These are phyloP conservation scores for Enhydra lutris DNA, from an alignment of 2,113 vertebrate species.

Conservation along the genomic window DNA sequence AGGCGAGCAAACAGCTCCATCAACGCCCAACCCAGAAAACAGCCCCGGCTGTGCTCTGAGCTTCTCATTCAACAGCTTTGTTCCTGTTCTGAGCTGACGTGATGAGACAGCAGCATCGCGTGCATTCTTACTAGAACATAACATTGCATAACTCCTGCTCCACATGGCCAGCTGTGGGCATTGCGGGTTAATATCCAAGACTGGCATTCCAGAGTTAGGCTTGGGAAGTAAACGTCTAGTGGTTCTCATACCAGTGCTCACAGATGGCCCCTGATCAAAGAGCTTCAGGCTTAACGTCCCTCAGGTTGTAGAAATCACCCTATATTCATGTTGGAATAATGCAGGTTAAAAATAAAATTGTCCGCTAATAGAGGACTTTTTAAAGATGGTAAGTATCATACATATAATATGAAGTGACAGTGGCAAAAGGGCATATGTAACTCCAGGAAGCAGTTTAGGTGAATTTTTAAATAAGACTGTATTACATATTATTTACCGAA, in stretches of 20 bases:
- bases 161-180: neutral
- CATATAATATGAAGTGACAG: neutral
- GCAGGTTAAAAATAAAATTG: neutral
- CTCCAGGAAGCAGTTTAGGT: neutral
- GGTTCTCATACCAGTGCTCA: neutral
- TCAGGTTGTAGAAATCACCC: neutral
- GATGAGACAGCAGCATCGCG: slow-evolving; percentile 41
- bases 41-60: neutral
- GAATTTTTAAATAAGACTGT: neutral
- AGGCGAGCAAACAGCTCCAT: neutral
- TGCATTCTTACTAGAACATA: neutral
- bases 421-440: neutral
- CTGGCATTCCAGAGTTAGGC: neutral
- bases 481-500: neutral
- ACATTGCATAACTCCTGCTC: slow-evolving; percentile 5
- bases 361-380: neutral
- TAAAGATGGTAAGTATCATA: neutral
- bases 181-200: neutral
- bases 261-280: neutral
- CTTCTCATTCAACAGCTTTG: neutral
- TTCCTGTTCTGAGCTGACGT: neutral
- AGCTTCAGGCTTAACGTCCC: neutral
- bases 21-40: neutral
- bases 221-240: neutral
- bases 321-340: neutral